Evolutionary conservation across 2,888 invertebrate species (phyloP), one percentile per base, ranked within the genome.

Genomic region (Chalcis sispes): DNA sequence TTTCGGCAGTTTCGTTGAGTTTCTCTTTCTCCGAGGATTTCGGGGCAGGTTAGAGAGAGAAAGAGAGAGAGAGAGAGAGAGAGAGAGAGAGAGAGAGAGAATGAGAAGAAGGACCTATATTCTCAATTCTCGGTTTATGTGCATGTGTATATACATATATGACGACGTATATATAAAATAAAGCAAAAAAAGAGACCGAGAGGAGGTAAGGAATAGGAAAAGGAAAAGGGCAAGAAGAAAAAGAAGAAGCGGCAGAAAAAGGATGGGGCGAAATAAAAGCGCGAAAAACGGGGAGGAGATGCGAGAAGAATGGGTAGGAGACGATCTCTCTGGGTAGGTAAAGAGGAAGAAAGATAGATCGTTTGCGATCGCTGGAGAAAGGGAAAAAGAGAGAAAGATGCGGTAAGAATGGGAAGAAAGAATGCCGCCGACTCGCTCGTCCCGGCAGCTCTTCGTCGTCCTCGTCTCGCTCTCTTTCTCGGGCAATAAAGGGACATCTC

Each of bases 341-440:
- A 48, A 18, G 64, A 23, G 27, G 18, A 48, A 23, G 25, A 10
- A 20, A 46, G 54, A 42, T 2, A 40, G 40, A 36, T 59, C 32
- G 1, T 25, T 32, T 29, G 48, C 64, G 46, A 50, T 58, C 29
- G 27, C 58, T 15, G 5, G 23, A 10, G 4, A 40, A 8, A 50
- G 50, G 10, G 46, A 29, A 20, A 13, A 15, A 7, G 70, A 32
- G 36, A 13, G 50, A 46, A 27, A 50, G 52, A 10, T 13, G 10
- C 29, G 13, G 46, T 0, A 15, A 23, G 64, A 69, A 64, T 48
- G 69, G 69, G 48, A 69, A 69, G 62, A 74, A 69, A 64, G 69
- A 74, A 69, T 74, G 74, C 69, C 62, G 74, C 25, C 61, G 27
- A 50, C n/a, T n/a, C n/a, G n/a, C n/a, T n/a, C n/a, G n/a, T n/a